Conservation (phyloP, 1,140 invertebrate species). For the Caenorhabditis inopinata region DNA sequence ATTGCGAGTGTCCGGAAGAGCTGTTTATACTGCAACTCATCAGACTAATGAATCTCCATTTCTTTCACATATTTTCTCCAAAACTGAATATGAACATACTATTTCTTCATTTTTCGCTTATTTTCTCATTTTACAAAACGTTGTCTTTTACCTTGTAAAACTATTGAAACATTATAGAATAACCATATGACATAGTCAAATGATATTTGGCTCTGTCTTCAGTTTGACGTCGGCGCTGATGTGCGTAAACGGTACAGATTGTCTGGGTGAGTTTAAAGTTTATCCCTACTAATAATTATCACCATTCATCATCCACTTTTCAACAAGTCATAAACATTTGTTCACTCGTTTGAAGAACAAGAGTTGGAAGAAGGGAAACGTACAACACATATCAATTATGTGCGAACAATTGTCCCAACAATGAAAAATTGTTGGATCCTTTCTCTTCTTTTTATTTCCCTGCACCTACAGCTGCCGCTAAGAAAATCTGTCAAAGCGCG, state of each 20-base stretch:
- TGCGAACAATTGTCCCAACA: constrained; percentile 28
- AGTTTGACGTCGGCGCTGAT: constrained; percentile 52
- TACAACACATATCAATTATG: constrained; percentile 33
- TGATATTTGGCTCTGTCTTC: constrained; percentile 53
- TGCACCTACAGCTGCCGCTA: too few species aligned
- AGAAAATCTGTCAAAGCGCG: constrained; percentile 1
- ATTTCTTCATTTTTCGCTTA: not conserved
- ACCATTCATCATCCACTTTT: not conserved
- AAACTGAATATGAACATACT: too few species aligned
- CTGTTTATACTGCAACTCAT: not conserved
- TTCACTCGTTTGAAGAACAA: not conserved
- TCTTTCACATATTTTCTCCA: too few species aligned
- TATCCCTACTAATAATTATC: not conserved
- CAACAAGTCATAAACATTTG: constrained; percentile 22
- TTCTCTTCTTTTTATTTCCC: not conserved
- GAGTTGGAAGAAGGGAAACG: not conserved
- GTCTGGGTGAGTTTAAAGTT: constrained; percentile 13
- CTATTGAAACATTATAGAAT: not conserved
- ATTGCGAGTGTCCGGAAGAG: not conserved
- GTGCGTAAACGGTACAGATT: constrained; percentile 51
- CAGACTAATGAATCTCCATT: not conserved
- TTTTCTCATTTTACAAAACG: not conserved
- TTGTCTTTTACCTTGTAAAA: not conserved
- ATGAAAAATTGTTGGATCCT: constrained; percentile 29
- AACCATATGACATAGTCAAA: constrained; percentile 33